Base-by-base conservation (phyloP, 2,797 vertebrate genomes). In the Merluccius polli region DNA sequence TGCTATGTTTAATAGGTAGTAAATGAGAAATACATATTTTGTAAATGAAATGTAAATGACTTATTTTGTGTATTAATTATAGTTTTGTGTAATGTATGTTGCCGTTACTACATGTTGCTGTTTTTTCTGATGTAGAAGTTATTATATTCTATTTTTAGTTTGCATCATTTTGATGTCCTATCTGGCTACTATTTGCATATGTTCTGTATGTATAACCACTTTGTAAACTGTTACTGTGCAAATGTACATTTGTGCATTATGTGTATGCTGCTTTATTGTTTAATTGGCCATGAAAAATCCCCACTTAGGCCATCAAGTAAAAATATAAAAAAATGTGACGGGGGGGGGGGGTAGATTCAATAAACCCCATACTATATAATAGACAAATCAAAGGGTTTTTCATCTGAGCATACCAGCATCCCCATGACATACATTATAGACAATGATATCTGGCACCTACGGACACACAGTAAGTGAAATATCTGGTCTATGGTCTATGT, bases 1-100 rank as follows among this genome's bases (percentile, higher is more conserved):
- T 65, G 59, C 52, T 59, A 59, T 65, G 59, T 27, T 65, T 65
- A 65, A 65, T 65, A 65, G 59, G 59, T 27, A 24, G n/a, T n/a
- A 63, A 63, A 63, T 63, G 59, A 63, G 59, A 27, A 63, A 63
- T 65, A 24, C 27, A 27, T 27, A 65, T 65, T 65, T 65, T 65
- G 59, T 65, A 12, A 63, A 63, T 63, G 9, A 63, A 63, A 63
- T 63, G 52, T 63, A 44, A 48, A 48, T 48, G 3, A 48, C 44
- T 48, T 48, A 48, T 48, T 18, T 48, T 48, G 24, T 65, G n/a
- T 27, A 27, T 65, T 27, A 27, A 27, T 2, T 2, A 65, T 65
- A 18, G 59, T n/a, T 59, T 59, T 59, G 21, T 63, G 59, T 24
- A 63, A 8, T 21, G 21, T 63, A 27, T 63, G 59, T 65, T 65